Percentiles rank a stretch among this genome's conserved stretches.
phyloP scores from a whole-genome alignment of 2,888 invertebrate genomes.

The Gibbula magus region DNA sequence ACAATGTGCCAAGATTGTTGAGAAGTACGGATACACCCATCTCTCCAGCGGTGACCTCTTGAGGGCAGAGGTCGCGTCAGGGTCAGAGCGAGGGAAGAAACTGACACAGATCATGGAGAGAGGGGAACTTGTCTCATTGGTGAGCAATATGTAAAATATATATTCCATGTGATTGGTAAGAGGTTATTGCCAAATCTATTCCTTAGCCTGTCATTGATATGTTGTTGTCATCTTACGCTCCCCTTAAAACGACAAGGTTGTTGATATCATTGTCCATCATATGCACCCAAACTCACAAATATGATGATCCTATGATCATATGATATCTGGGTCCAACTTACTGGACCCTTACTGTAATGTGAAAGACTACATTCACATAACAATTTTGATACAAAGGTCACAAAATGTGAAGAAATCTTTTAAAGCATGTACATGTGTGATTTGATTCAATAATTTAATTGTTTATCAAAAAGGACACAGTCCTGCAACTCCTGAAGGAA shows the following conservation, averaged over 20 bases:
- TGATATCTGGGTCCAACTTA: neutral
- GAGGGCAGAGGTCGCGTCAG: slow-evolving; percentile 91
- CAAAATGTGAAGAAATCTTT: no score
- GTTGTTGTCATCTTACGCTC: no score
- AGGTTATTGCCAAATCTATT: no score
- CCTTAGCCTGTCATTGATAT: no score
- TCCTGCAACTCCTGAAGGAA: slow-evolving; percentile 85
- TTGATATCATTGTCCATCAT: no score
- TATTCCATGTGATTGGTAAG: no score
- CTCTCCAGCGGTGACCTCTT: slow-evolving; percentile 91
- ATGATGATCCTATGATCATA: neutral
- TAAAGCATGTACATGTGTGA: neutral
- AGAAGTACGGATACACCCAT: slow-evolving; percentile 94
- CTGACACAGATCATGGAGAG: slow-evolving; percentile 91
- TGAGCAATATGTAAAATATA: slow-evolving; percentile 65
- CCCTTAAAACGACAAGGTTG: no score
- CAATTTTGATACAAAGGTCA: neutral
- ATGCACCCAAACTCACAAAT: neutral
- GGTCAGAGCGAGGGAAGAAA: slow-evolving; percentile 88
- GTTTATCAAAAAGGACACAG: slow-evolving; percentile 80
- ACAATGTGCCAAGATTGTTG: slow-evolving; percentile 93
- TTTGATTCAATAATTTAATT: neutral
- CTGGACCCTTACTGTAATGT: neutral
- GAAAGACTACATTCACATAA: no score
- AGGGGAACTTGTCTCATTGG: slow-evolving; percentile 89